Base-by-base conservation (phyloP, 2,888 invertebrate species). In the Lepidochitona cinerea region DNA sequence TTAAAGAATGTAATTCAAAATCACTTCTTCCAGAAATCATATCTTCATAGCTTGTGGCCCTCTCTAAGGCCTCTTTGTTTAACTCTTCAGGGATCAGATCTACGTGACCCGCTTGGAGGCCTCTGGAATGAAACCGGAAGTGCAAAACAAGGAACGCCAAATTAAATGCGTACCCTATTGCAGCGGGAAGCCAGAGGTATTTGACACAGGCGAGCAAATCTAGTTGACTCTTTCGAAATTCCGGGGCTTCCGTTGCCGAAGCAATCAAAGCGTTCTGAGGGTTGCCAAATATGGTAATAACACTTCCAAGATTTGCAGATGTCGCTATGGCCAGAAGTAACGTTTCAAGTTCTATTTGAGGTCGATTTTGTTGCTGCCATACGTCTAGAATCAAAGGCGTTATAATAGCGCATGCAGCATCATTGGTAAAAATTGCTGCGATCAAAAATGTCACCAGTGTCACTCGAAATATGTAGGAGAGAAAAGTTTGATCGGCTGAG, bases 361-460 rank as follows among this genome's bases (percentile, higher is more conserved):
- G 71, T 35, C 81, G 75, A n/a, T 82, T 79, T 36, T 82, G 82
- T 18, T 37, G 72, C 26, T 72, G 73, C 81, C 81, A 83, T 29
- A 75, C 68, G 23, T 79, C 75, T 9, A 83, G 74, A 9, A 81
- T 37, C 12, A 83, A 33, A 4, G 83, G 83, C 6, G 79, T 79
- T 0, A 83, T 69, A n/a, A 83, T 68, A n/a, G 75, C 72, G 29
- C 79, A 78, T 7, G 74, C 68, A 36, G 77, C 79, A 59, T 83
- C 83, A 49, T 77, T 81, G 18, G 83, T 81, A 69, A 82, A 83
- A 14, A 83, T 64, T 4, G 80, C 79, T 3, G 82, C 73, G 9
- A 80, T 52, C 4, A 81, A 9, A 36, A 76, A 81, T 6, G 74
- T 68, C 33, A 79, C 52, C 14, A 75, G 29, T 41, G 69, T 74